Evolutionary conservation across 2,888 invertebrate species (phyloP), one percentile per base, ranked within the genome.

Genomic region (Minunthozetes semirufus): DNA sequence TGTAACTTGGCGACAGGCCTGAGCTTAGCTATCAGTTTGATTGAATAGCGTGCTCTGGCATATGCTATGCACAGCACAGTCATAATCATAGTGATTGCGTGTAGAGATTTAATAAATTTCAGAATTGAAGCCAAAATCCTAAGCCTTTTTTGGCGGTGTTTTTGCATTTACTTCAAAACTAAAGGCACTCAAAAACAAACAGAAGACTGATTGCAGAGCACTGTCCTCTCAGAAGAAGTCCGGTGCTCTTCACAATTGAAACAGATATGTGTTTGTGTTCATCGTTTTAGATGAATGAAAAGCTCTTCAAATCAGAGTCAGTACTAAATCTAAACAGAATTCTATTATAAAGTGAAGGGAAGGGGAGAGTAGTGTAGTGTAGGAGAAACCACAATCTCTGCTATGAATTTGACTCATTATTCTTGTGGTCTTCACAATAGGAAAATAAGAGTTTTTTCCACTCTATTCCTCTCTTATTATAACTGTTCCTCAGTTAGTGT

Each of bases 1-100:
- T 29, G 61, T 61, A 61, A 29, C 61, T 46, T 68, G 68, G 68
- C 19, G 68, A 68, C 68, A 68, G 68, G 42, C 68, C 33, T 61
- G 29, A 9, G 22, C 42, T 42, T 3, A 22, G 68, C 68, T 68
- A 68, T 38, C 42, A 42, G 17, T 9, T 42, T 68, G 42, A 68
- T 68, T 42, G 68, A 68, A 68, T 68, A 68, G 68, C 68, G 68
- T 68, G 68, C 68, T 19, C 22, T 19, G 22, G 42, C 68, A 22
- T 56, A 56, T 56, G 56, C 56, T 22, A 19, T 27, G 61, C 33
- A 61, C 22, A 29, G 61, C 33, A 61, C 22, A 29, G 61, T 1
- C 17, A 61, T 61, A 61, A 61, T 29, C 61, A 61, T 61, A 61
- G 61, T 5, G 6, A 59, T 68, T 38, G 68, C 68, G 68, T 68